Base-by-base conservation (phyloP, 1,140 invertebrate genomes). In the Drosophila orena region DNA sequence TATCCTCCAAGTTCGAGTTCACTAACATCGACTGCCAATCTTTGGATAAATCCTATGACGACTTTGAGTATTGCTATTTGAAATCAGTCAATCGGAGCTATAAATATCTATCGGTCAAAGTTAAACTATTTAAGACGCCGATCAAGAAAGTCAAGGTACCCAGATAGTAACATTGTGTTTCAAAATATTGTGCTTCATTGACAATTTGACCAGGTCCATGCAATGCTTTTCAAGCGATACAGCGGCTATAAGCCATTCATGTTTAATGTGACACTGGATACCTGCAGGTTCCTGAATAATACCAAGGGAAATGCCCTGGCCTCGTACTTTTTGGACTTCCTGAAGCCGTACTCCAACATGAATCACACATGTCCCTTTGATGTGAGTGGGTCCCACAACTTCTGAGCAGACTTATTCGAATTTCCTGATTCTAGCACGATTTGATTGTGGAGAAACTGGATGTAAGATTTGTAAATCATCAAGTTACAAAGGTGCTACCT, bases 91-190 rank as follows among this genome's bases (percentile, higher is more conserved):
- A 42, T 3, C 6, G 40, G 15, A 42, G n/a, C 15, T 42, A 42
- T 15, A 42, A 42, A 17, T 64, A 42, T 17, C 5, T 52, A 15
- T 52, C 54, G 12, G 0, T 38, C 3, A 65, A 58, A n/a, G 54
- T 46, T 1, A 65, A 65, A 5, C 37, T 65, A 15, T 46, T 65
- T n/a, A 22, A 65, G 27, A 65, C 34, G 2, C 40, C 40, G 15
- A 17, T 42, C 15, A 17, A 2, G 0, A 42, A 42, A 10, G 15
- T 42, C 6, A 42, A 42, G 40, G 40, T 42, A 17, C 2, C 8
- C 15, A 17, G 40, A 10, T 17, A 6, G 8, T 42, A 42, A 15
- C 6, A 42, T 40, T 30, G 7, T 0, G n/a, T 4, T n/a, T n/a
- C n/a, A 8, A 2, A 0, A 15, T 8, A 40, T n/a, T 7, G 38